phyloP scores from a whole-genome alignment of 2,113 vertebrate genomes.

The Cephalopholis sonnerati region DNA sequence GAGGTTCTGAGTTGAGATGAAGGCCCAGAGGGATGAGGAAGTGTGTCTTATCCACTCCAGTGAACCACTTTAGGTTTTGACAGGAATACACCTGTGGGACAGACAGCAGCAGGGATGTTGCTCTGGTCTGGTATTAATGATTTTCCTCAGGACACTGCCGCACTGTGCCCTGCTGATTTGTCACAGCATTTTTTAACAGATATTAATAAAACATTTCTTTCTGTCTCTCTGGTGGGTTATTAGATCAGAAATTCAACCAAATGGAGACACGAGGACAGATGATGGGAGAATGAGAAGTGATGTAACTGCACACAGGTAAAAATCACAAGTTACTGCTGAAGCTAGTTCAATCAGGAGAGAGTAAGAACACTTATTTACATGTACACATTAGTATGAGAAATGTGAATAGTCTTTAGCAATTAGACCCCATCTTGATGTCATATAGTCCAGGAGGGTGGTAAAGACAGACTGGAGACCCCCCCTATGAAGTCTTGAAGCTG shows the following conservation, averaged over 20 bases:
- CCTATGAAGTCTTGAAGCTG: no score
- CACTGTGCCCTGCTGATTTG: neutral
- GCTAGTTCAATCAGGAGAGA: no score
- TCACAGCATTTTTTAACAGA: neutral
- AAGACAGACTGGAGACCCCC: no score
- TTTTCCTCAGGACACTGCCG: neutral
- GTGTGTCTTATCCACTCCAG: constrained; percentile 12
- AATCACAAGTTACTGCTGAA: neutral
- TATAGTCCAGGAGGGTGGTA: no score
- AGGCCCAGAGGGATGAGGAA: constrained; percentile 16
- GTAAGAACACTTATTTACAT: no score
- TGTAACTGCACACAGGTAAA: neutral
- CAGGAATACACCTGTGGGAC: constrained; percentile 39
- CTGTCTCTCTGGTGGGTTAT: neutral
- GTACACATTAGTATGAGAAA: no score
- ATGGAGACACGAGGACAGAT: neutral
- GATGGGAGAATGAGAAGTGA: neutral
- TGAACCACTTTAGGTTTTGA: constrained; percentile 38
- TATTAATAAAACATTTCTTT: neutral
- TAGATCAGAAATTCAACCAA: neutral
- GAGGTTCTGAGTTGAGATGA: constrained; percentile 11
- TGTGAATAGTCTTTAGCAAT: no score
- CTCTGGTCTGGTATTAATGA: constrained; percentile 15
- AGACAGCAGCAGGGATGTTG: neutral
- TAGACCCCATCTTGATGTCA: no score